Base-by-base conservation (phyloP, 35 echinoderm and acorn worm species). In the Ophioderma brevispina region DNA sequence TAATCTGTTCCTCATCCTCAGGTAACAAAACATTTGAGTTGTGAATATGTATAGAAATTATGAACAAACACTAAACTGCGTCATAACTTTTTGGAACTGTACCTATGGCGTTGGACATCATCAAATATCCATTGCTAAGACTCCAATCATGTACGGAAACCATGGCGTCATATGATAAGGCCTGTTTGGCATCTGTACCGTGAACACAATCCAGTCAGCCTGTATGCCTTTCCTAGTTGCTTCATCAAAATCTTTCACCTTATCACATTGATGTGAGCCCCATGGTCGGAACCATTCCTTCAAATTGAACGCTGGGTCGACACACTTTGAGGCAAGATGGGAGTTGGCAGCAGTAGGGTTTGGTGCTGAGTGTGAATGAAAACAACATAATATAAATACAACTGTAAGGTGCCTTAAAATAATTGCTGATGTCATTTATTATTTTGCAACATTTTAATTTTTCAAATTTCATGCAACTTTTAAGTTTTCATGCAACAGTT, bases 121-220 rank as follows among this genome's bases (percentile, higher is more conserved):
- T n/a, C n/a, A n/a, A 46, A 94, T 94, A 34, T 94, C 92, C 75
- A 97, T 19, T 0, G 84, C 78, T 31, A 97, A 31, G 1, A 97
- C 92, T 25, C 92, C 92, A 38, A 97, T 38, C 64, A 97, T 87
- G 38, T 94, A 97, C 92, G 94, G 95, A 56, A 97, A 97, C 40
- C 78, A 64, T 23, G 84, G 83, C 17, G 84, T 40, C 92, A 97
- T 97, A 18, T 50, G 76, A 19, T 81, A 78, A 21, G 87, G 87
- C 31, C 43, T 40, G 75, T 94, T 82, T 23, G 95, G 95, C 80
- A 97, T 91, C 40, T 88, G 76, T 33, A 94, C 46, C 10, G 95
- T 87, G 32, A 97, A 97, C 31, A 94, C 92, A 31, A 97, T 97
- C 79, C 84, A 76, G 13, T 88, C 76, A 0, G 95, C 92, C 34